These are phyloP conservation scores for Sylvicola fuscatus DNA, from an alignment of 2,888 invertebrate species.

Conservation along the genomic window DNA sequence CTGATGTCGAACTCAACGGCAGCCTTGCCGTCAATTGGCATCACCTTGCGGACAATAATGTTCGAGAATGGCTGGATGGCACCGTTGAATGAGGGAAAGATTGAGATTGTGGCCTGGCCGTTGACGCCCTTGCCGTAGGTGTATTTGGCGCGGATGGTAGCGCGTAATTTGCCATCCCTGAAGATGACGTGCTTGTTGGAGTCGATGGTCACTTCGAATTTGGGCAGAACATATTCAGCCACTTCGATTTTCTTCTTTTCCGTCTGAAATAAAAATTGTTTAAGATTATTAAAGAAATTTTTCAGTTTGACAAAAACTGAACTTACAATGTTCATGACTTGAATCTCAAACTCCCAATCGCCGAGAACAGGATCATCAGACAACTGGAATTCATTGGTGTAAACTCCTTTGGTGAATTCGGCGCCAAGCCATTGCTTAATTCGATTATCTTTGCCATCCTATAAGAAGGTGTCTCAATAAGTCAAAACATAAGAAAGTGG, in stretches of 20 bases:
- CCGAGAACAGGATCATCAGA: constrained; percentile 71
- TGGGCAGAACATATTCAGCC: constrained; percentile 82
- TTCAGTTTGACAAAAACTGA: background rate
- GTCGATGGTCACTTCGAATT: constrained; percentile 73
- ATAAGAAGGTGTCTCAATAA: too few species aligned
- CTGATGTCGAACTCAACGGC: constrained; percentile 58
- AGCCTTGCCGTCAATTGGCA: constrained; percentile 39
- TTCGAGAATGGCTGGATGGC: constrained; percentile 61
- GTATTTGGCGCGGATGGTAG: constrained; percentile 70
- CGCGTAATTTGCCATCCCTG: constrained; percentile 53
- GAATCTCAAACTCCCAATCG: constrained; percentile 63
- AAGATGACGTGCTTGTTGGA: constrained; percentile 66
- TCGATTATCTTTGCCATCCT: too few species aligned
- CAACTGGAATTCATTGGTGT: constrained; percentile 51
- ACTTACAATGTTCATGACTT: constrained; percentile 16
- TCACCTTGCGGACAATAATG: constrained; percentile 46
- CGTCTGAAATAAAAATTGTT: constrained; percentile 10
- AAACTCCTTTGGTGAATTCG: constrained; percentile 48
- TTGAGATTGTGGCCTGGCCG: constrained; percentile 67
- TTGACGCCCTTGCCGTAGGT: constrained; percentile 71
- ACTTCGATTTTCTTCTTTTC: constrained; percentile 34
- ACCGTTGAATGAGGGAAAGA: constrained; percentile 62
- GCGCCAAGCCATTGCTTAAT: constrained; percentile 51
- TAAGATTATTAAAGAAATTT: background rate
- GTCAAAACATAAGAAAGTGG: too few species aligned